Conservation (phyloP, 2,888 invertebrate genomes). For the Leptopilina myrica region DNA sequence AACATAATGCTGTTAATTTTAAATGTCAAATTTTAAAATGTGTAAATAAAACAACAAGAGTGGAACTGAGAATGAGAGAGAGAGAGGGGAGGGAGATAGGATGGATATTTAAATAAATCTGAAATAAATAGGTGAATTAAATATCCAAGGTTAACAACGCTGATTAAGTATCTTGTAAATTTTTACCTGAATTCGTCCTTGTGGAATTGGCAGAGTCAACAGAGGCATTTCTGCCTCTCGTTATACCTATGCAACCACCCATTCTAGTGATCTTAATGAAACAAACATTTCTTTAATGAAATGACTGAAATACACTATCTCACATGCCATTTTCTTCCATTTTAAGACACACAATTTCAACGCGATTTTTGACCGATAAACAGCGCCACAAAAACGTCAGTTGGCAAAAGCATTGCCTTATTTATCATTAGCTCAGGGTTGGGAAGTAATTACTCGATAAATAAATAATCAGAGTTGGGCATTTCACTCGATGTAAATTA, state of each 20-base stretch:
- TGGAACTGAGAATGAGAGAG: background rate
- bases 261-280: constrained; percentile 81
- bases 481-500: no score
- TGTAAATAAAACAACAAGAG: constrained; percentile 2
- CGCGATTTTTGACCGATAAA: constrained; percentile 7
- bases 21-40: background rate
- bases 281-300: constrained; percentile 76
- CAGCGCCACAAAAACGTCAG: constrained; percentile 6
- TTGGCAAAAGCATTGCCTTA: background rate
- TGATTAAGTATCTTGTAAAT: background rate
- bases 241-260: constrained; percentile 93
- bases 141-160: constrained; percentile 28
- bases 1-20: constrained; percentile 4
- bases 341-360: constrained; percentile 54
- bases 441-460: no score
- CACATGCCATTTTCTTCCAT: constrained; percentile 74
- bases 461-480: no score
- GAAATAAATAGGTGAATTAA: background rate
- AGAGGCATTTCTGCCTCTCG: constrained; percentile 88
- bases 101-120: constrained; percentile 25
- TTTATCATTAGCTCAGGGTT: background rate
- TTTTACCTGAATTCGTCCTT: constrained; percentile 88
- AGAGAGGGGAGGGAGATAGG: no score
- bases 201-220: constrained; percentile 89
- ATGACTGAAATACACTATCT: constrained; percentile 73